Evolutionary conservation across 2,888 invertebrate species (phyloP).

Genomic region (Epirrhoe alternata): DNA sequence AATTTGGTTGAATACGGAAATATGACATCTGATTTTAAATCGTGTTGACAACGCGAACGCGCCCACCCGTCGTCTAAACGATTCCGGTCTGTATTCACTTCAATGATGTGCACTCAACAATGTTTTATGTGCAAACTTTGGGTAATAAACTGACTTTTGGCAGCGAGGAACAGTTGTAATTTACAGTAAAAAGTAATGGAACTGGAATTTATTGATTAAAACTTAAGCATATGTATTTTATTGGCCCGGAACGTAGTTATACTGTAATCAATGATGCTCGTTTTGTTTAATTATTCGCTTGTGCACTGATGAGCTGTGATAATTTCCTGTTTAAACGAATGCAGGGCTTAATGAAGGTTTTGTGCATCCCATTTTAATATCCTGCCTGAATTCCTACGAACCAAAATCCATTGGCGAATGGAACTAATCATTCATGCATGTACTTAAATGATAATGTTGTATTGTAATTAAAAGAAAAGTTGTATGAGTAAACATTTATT

Average conservation of each 20-base stretch:
- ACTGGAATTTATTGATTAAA: slow-evolving; percentile 30
- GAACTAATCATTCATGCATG: background rate
- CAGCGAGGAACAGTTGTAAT: slow-evolving; percentile 39
- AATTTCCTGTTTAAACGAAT: slow-evolving; percentile 13
- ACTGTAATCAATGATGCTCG: slow-evolving; percentile 25
- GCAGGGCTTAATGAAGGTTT: slow-evolving; percentile 14
- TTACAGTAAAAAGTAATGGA: slow-evolving; percentile 37
- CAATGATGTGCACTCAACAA: slow-evolving; percentile 50
- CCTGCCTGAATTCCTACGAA: background rate
- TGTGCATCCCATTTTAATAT: slow-evolving; percentile 9
- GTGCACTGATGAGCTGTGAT: slow-evolving; percentile 25
- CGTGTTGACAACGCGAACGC: slow-evolving; percentile 21
- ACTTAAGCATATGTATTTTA: slow-evolving; percentile 23
- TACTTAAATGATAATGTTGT: too few relatives aligned
- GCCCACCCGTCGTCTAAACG: slow-evolving; percentile 56
- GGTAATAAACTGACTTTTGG: slow-evolving; percentile 46
- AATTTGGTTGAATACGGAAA: too few relatives aligned
- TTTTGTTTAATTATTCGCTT: slow-evolving; percentile 26
- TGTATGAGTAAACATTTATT: too few relatives aligned
- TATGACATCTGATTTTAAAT: background rate
- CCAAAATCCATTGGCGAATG: background rate
- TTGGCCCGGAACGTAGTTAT: slow-evolving; percentile 20
- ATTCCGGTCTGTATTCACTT: slow-evolving; percentile 56
- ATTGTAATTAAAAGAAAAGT: too few relatives aligned
- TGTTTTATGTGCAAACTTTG: slow-evolving; percentile 49